Evolutionary conservation across 2,797 vertebrate genomes (phyloP), one percentile per base, ranked within the genome.

Genomic region (Coregonus suidteri): DNA sequence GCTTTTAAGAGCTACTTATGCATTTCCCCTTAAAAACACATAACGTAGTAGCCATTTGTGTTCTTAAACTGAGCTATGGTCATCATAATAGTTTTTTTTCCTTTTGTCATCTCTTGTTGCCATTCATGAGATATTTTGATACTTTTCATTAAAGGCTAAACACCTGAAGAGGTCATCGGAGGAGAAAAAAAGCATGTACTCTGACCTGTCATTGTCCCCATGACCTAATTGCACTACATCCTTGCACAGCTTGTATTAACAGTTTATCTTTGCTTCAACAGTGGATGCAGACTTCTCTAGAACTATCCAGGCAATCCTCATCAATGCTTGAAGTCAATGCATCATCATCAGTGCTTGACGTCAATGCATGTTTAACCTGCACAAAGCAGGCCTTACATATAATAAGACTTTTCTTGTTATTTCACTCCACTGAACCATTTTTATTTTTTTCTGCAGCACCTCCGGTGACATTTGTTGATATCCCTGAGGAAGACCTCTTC

Each of bases 401-500:
- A 41, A 20, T 54, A 4, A 18, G 16, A 30, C 66, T 1, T 68
- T 3, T 3, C 4, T 73, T 30, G 11, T 15, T 77, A 75, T 15
- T 71, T 73, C 11, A 76, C 69, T 76, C 15, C 66, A 75, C 64
- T 82, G 4, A 84, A 35, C 75, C 82, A 20, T 62, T 53, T 81
- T 18, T 31, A 13, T 37, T 66, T 15, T 87, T 80, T 77, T 77
- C 69, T 85, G 75, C 90, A 96, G 95, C 82, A 5, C 91, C 92
- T 56, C 91, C 93, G 2, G 89, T 95, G 79, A 94, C 91, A 18
- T 95, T 96, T 83, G 84, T 73, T 0, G 86, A 93, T 41, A 81
- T 94, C 80, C 81, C 90, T 37, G 93, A 95, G 76, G 94, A 90
- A 71, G 90, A 95, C 25, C 91, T 95, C 78, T 94, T 93, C 87